Percentiles rank a stretch among this genome's conserved stretches.
These are phyloP conservation scores for Lasiommata megera DNA, from an alignment of 2,888 invertebrate species.

Conservation along the genomic window DNA sequence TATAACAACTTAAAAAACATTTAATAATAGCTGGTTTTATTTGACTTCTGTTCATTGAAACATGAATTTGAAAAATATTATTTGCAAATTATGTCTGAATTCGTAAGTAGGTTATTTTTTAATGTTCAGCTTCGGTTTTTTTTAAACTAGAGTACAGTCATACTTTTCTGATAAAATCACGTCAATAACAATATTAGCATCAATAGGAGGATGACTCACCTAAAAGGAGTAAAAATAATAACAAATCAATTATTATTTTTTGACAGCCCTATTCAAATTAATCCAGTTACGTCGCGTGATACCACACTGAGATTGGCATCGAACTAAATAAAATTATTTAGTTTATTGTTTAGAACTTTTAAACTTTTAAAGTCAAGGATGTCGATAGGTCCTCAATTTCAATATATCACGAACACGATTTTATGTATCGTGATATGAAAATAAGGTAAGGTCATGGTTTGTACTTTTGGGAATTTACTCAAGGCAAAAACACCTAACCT, in stretches of 20 bases:
- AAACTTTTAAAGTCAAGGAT: slow-evolving; percentile 70
- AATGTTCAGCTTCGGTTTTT: no score
- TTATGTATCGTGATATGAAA: slow-evolving; percentile 45
- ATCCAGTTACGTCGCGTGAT: slow-evolving; percentile 28
- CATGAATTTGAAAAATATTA: no score
- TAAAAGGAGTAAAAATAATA: background rate
- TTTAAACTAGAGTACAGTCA: no score
- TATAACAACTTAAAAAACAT: no score
- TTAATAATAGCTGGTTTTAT: no score
- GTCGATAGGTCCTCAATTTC: slow-evolving; percentile 58
- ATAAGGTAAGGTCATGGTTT: slow-evolving; percentile 51
- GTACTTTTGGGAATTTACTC: slow-evolving; percentile 42
- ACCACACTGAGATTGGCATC: slow-evolving; percentile 58
- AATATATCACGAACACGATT: slow-evolving; percentile 70
- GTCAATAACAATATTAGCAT: background rate
- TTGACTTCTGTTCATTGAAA: no score
- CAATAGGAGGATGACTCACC: background rate
- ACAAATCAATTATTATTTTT: no score
- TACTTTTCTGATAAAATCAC: no score
- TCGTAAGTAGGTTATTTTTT: no score
- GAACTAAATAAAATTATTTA: slow-evolving; percentile 38
- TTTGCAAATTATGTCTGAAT: no score
- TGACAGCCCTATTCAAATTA: slow-evolving; percentile 23
- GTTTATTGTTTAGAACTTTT: slow-evolving; percentile 58
- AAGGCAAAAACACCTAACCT: slow-evolving; percentile 12